Base-by-base conservation (phyloP, 2,797 vertebrate genomes). In the Chanos chanos region DNA sequence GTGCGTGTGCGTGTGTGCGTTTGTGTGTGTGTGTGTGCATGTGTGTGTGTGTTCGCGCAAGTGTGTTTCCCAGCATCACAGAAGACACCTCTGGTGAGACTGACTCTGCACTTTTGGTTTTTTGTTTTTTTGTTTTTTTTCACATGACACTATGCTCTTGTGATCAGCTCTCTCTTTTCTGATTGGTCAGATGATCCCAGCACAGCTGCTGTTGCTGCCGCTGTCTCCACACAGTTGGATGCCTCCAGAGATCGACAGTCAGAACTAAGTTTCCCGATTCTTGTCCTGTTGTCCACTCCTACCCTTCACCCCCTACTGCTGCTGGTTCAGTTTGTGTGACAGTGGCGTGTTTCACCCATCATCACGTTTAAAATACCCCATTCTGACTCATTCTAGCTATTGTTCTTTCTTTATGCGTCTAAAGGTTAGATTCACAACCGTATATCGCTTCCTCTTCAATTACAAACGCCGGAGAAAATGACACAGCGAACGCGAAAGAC, bases 161-260 rank as follows among this genome's bases (percentile, higher is more conserved):
- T 53, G 49, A 75, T 82, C 73, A 2, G n/a, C n/a, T n/a, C n/a
- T n/a, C n/a, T n/a, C n/a, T n/a, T n/a, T n/a, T n/a, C n/a, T n/a
- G n/a, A n/a, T n/a, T n/a, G n/a, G n/a, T n/a, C n/a, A n/a, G n/a
- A n/a, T n/a, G n/a, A n/a, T n/a, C n/a, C n/a, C n/a, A n/a, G n/a
- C n/a, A n/a, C n/a, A n/a, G n/a, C n/a, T n/a, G n/a, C n/a, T n/a
- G 27, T 13, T 69, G 47, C 54, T 63, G 78, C 81, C 78, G 84
- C 83, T 87, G 86, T 73, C 70, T 72, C 64, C 66, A 70, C 75
- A 67, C 73, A 83, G 75, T 75, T 81, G 74, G 80, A 77, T 74
- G 62, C 52, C 66, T 66, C 36, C 52, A 18, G 24, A 49, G 64
- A 65, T 53, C 33, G 61, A 57, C 57, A 59, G 58, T 39, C n/a